A percentile compares a stretch with the other conserved stretches of the same genome.
Evolutionary conservation across 2,888 invertebrate genomes (phyloP).

Genomic region (Bombylius major): DNA sequence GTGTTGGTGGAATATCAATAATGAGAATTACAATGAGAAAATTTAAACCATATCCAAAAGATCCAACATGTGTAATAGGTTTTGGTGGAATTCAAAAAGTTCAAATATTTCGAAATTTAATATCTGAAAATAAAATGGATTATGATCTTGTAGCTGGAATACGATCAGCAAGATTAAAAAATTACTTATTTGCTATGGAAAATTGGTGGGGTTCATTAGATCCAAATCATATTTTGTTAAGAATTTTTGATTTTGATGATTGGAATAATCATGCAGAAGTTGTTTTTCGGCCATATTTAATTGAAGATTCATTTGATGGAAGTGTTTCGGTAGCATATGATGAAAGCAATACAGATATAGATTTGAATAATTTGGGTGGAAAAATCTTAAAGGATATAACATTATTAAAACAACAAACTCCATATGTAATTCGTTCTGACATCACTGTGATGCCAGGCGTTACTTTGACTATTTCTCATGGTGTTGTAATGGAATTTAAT

Average conservation of each 20-base stretch:
- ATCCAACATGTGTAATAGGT: conserved; percentile 75
- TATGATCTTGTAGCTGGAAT: conserved; percentile 90
- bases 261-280: conserved; percentile 98
- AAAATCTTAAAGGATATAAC: conserved; percentile 54
- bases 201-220: conserved; percentile 94
- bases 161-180: conserved; percentile 74
- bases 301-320: conserved; percentile 61
- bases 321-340: conserved; percentile 60
- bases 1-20: not conserved
- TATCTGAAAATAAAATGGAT: conserved; percentile 68
- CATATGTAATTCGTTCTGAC: conserved; percentile 75
- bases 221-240: conserved; percentile 58
- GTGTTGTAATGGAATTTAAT: conserved; percentile 83
- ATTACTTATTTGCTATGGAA: conserved; percentile 72
- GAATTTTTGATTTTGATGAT: conserved; percentile 96
- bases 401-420: conserved; percentile 49
- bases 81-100: conserved; percentile 93
- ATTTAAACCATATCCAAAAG: conserved; percentile 26
- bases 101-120: conserved; percentile 75
- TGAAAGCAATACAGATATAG: conserved; percentile 39
- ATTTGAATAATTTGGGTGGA: conserved; percentile 63
- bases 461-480: conserved; percentile 73
- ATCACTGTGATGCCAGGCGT: conserved; percentile 94
- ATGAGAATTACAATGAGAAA: conserved; percentile 5
- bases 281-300: conserved; percentile 74